These are phyloP conservation scores for Petrocephalus microphthalmus DNA, from an alignment of 2,113 vertebrate genomes.

Conservation along the genomic window DNA sequence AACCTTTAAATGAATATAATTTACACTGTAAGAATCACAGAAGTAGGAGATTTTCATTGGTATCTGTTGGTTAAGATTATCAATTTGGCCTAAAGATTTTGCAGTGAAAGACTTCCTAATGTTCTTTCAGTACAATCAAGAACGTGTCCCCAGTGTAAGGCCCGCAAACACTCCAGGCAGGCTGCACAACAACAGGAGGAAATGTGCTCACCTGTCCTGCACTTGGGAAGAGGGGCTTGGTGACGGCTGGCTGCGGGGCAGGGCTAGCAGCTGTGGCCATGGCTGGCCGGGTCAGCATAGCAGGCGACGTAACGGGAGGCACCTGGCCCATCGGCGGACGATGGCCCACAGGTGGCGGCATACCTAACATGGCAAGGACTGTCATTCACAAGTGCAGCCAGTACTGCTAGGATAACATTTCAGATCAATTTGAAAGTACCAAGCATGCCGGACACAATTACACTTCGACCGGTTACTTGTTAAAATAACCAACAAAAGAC, in stretches of 20 bases:
- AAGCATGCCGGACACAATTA: neutral
- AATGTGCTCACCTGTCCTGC: conserved; percentile 80
- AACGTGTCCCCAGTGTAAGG: neutral
- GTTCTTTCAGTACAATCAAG: neutral
- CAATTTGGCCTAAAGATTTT: neutral
- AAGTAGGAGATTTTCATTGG: neutral
- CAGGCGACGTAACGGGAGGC: conserved; percentile 69
- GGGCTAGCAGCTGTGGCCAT: conserved; percentile 63
- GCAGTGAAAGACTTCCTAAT: neutral
- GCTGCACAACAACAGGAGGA: neutral
- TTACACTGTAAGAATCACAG: neutral
- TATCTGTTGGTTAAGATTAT: neutral
- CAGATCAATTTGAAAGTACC: neutral
- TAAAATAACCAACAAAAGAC: too few relatives aligned
- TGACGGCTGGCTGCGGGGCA: conserved; percentile 71
- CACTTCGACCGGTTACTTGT: neutral
- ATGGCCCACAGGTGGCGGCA: conserved; percentile 84
- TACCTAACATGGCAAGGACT: conserved; percentile 58
- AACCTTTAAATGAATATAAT: neutral
- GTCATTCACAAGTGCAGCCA: neutral
- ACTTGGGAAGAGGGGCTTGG: conserved; percentile 95
- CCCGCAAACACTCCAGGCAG: neutral
- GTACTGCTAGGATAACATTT: neutral
- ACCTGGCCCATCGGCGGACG: conserved; percentile 82
- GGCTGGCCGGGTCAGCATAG: conserved; percentile 77